Conservation (phyloP, 2,113 vertebrate species). For the Prionailurus viverrinus region DNA sequence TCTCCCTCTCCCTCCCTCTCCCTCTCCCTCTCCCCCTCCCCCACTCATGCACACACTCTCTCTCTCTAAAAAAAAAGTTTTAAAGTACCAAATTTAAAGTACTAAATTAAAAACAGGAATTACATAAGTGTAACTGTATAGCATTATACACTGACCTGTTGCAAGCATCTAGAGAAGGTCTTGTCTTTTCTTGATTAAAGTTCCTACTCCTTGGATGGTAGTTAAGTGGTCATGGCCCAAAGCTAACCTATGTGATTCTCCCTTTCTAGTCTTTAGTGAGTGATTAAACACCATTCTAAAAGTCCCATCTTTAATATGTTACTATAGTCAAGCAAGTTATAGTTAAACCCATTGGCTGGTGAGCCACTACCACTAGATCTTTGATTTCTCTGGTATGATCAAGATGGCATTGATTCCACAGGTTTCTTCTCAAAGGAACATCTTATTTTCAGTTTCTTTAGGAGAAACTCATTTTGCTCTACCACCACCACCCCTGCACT, state of each 20-base stretch:
- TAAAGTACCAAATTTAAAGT: background rate
- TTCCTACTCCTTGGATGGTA: background rate
- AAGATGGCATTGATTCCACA: background rate
- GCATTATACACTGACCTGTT: background rate
- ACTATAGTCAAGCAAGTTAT: background rate
- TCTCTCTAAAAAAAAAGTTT: too few species aligned
- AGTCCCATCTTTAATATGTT: background rate
- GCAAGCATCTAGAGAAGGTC: background rate
- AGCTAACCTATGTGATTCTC: background rate
- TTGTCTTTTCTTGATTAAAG: background rate
- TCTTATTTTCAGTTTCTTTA: background rate
- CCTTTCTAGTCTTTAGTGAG: background rate
- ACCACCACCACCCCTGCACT: too few species aligned
- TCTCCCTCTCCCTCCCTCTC: accelerated
- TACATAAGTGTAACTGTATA: background rate
- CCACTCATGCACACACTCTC: too few species aligned
- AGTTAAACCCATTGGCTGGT: background rate
- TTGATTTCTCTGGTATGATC: background rate
- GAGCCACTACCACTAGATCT: background rate
- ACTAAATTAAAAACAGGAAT: background rate
- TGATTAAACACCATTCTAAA: background rate
- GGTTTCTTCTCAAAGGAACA: background rate
- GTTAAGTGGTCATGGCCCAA: background rate
- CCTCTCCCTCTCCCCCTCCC: too few species aligned
- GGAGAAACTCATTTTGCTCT: background rate